Percentiles rank a stretch among this genome's conserved stretches.
Conservation (phyloP, 1,140 invertebrate genomes). For the Diorhabda carinulata region DNA sequence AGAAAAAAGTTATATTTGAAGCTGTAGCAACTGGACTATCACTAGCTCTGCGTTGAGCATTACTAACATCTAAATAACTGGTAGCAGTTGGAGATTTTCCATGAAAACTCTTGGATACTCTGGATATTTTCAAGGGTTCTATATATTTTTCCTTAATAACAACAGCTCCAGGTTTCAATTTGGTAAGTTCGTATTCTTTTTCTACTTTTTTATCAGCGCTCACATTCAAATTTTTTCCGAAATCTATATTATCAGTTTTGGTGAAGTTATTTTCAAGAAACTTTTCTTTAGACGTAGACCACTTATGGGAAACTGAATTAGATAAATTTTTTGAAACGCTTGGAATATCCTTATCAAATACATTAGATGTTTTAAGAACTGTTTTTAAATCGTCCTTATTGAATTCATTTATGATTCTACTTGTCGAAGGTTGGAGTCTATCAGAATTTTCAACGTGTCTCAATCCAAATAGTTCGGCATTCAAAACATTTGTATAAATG, state of each 20-base stretch:
- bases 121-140: conserved; percentile 48
- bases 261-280: conserved; percentile 34
- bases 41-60: conserved; percentile 40
- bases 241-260: conserved; percentile 31
- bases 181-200: conserved; percentile 24
- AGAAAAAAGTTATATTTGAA: background rate
- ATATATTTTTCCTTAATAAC: conserved; percentile 51
- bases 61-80: conserved; percentile 29
- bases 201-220: conserved; percentile 28
- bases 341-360: conserved; percentile 30
- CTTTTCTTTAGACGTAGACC: conserved; percentile 41
- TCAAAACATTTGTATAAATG: conserved; percentile 30
- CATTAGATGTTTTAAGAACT: conserved; percentile 29
- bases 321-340: conserved; percentile 27
- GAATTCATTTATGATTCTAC: conserved; percentile 24
- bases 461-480: conserved; percentile 12
- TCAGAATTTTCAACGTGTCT: conserved; percentile 32
- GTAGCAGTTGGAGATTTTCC: conserved; percentile 40
- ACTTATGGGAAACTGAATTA: conserved; percentile 35
- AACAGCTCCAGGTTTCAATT: conserved; percentile 44
- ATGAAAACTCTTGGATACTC: conserved; percentile 50
- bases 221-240: conserved; percentile 30
- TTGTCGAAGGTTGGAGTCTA: conserved; percentile 24
- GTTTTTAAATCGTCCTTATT: conserved; percentile 27
- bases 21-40: conserved; percentile 28